Evolutionary conservation across 2,888 invertebrate genomes (phyloP).

Genomic region (Eupelmus urozonus): DNA sequence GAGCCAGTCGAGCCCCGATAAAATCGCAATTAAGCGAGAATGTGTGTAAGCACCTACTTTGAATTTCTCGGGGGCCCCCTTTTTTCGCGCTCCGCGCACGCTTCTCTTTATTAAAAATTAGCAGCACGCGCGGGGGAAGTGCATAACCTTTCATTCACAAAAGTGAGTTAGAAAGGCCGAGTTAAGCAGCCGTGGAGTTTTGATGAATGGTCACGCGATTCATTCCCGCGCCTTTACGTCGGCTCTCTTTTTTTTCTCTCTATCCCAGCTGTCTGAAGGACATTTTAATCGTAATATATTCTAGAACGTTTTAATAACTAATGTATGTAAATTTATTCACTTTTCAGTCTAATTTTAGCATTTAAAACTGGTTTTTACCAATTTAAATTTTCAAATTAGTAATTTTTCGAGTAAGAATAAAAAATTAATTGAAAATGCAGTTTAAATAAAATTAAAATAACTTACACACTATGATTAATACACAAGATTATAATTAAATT

Average conservation of each 20-base stretch:
- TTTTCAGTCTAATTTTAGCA: no score
- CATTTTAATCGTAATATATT: conserved; percentile 9
- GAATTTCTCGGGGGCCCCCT: not conserved
- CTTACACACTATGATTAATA: no score
- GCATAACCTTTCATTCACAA: conserved; percentile 29
- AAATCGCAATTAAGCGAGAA: conserved; percentile 30
- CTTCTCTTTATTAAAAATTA: conserved; percentile 50
- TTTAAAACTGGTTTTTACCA: no score
- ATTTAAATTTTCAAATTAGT: no score
- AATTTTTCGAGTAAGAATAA: no score
- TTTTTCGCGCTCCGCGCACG: not conserved
- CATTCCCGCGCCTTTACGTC: no score
- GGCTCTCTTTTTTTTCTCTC: no score
- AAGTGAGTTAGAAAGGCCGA: conserved; percentile 2
- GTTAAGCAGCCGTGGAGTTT: conserved; percentile 30
- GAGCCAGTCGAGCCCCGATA: conserved; percentile 18
- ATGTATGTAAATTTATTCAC: no score
- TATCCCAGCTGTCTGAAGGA: not conserved
- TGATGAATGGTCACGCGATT: conserved; percentile 51
- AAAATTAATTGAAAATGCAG: no score
- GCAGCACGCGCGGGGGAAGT: conserved; percentile 26
- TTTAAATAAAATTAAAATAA: no score
- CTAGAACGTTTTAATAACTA: not conserved
- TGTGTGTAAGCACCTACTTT: not conserved
- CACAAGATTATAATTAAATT: no score